Conservation (phyloP, 2,797 vertebrate genomes). For the Lagorchestes hirsutus region DNA sequence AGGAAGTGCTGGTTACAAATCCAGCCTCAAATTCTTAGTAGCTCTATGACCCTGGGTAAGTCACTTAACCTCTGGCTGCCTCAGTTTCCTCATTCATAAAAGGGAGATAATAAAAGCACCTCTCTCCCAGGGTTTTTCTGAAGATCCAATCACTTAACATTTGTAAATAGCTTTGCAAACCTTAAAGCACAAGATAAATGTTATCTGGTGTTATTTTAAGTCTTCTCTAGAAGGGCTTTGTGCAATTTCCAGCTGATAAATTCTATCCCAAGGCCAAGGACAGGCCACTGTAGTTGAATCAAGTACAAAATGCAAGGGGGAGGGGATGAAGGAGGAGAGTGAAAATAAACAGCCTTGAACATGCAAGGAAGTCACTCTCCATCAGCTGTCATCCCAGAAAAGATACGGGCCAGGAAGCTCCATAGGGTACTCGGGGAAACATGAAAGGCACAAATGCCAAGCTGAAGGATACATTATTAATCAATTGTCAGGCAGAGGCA, state of each 20-base stretch:
- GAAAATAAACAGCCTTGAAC: constrained; percentile 54
- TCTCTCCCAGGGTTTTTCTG: background rate
- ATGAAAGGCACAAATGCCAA: background rate
- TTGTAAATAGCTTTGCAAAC: background rate
- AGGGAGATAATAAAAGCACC: background rate
- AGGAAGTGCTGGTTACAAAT: background rate
- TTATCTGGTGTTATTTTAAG: background rate
- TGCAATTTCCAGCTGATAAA: background rate
- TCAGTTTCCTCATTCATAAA: background rate
- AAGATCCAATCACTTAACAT: background rate
- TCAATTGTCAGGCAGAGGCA: constrained; percentile 27
- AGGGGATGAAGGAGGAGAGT: background rate
- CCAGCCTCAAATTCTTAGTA: background rate
- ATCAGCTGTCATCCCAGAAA: constrained; percentile 39
- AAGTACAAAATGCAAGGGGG: background rate
- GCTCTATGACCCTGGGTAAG: background rate
- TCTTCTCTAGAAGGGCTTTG: background rate
- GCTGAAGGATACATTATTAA: constrained; percentile 63
- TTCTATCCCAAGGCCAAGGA: background rate
- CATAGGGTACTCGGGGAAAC: constrained; percentile 33
- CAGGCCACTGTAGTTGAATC: background rate
- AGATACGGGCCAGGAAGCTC: constrained; percentile 51
- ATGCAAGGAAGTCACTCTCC: constrained; percentile 33
- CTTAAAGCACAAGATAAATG: background rate
- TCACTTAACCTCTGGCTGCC: background rate